Evolutionary conservation across 2,888 invertebrate species (phyloP), one percentile per base, ranked within the genome.

Genomic region (Anodontia alba): DNA sequence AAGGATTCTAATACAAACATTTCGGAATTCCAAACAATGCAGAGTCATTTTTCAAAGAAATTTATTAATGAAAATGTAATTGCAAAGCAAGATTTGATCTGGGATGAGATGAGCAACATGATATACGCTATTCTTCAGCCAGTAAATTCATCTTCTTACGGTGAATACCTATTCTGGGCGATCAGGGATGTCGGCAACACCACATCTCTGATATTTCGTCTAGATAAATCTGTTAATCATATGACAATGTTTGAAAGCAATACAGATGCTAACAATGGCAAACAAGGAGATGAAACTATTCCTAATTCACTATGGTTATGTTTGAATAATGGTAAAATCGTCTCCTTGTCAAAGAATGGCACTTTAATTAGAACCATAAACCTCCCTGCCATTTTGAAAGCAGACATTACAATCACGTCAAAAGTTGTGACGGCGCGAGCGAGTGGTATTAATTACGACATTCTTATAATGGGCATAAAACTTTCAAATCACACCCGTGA

Each of bases 161-260:
- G 12, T 23, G 29, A 2, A 1, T 43, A 10, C 29, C 3, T 12
- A 1, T 69, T 69, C 17, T 69, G 42, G 69, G 69, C 69, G 1
- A 7, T 69, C 17, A 42, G 42, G 15, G 69, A 69, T n/a, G 12
- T 10, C 17, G 43, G 43, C 17, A 43, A 69, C 17, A 29, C 3
- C 23, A 8, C 69, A 8, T 10, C 42, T 15, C 23, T 69, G 1
- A 43, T 17, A 3, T 69, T 23, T 29, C 2, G 20, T 15, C 7
- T 38, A 46, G 20, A 1, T 10, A 3, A 26, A 12, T 15, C 42
- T 20, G 69, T 69, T 15, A 43, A 8, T 2, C 69, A 69, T 38
- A 69, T 69, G 43, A 46, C 69, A 8, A 42, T 43, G 69, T 69
- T 69, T 23, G 69, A 69, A 26, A 12, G 23, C 20, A 69, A 69